A percentile compares a stretch with the other conserved stretches of the same genome.
phyloP scores from a whole-genome alignment of 2,797 vertebrate genomes.

The Enteromius mattozi region DNA sequence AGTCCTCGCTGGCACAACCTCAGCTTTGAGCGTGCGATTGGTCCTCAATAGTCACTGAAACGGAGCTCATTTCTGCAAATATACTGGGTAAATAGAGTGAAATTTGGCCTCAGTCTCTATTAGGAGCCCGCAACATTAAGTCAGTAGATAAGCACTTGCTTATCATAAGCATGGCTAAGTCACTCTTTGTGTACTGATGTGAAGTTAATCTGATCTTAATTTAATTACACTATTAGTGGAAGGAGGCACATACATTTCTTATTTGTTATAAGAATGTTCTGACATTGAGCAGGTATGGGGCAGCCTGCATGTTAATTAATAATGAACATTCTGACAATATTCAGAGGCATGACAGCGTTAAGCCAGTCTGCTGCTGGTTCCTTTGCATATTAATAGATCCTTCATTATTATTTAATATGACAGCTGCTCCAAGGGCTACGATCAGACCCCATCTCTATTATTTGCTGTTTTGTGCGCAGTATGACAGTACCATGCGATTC shows the following conservation, averaged over 20 bases:
- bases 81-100: slow-evolving; percentile 70
- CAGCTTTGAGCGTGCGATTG: slow-evolving; percentile 69
- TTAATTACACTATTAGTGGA: slow-evolving; percentile 82
- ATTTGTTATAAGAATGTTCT: slow-evolving; percentile 87
- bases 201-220: slow-evolving; percentile 88
- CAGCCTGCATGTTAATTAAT: slow-evolving; percentile 90
- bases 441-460: slow-evolving; percentile 86
- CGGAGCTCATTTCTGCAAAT: slow-evolving; percentile 66
- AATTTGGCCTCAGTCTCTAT: slow-evolving; percentile 69
- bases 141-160: slow-evolving; percentile 68
- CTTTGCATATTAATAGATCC: slow-evolving; percentile 90
- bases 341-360: slow-evolving; percentile 88
- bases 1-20: slow-evolving; percentile 67
- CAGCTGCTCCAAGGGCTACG: slow-evolving; percentile 88
- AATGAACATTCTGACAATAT: slow-evolving; percentile 91
- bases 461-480: slow-evolving; percentile 84
- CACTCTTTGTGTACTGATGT: slow-evolving; percentile 77
- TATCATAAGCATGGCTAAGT: slow-evolving; percentile 68
- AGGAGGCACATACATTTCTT: slow-evolving; percentile 80
- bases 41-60: slow-evolving; percentile 68
- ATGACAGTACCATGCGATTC: slow-evolving; percentile 80
- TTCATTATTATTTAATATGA: slow-evolving; percentile 93
- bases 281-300: slow-evolving; percentile 88
- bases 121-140: slow-evolving; percentile 55
- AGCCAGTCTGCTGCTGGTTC: slow-evolving; percentile 87